Base-by-base conservation (phyloP, 2,797 vertebrate species). In the Aselliscus stoliczkanus region DNA sequence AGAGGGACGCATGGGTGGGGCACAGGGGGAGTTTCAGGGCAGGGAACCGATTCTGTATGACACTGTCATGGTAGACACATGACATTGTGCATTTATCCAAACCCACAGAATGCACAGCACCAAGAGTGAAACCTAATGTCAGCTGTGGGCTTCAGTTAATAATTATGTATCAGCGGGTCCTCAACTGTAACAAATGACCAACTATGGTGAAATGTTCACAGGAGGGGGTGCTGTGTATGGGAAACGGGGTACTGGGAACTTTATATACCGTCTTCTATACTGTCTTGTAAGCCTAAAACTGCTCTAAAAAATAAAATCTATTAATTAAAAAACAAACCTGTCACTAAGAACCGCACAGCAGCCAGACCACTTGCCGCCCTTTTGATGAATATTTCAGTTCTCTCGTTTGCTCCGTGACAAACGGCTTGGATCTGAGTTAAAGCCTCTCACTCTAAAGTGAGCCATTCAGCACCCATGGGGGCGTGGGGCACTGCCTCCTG, bases 321-420 rank as follows among this genome's bases (percentile, higher is more conserved):
- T 20, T 80, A 20, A 94, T 93, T 84, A 76, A 64, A 56, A 86
- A n/a, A 20, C 3, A 60, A 50, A 50, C 76, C 65, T 11, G 34
- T 39, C 79, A 34, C 60, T 44, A 17, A 88, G 58, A 60, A 13
- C 69, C 5, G 0, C 54, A 21, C 9, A 13, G 69, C 2, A 5
- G 81, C 83, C 83, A 8, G 90, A 39, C 88, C 47, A 17, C 83
- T 94, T 12, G 1, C 20, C 20, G 90, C 23, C 25, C 77, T 60
- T 64, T 87, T 97, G 97, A 96, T 95, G 97, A 96, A 93, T 95
- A 95, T 95, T 96, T 97, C 85, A 97, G 95, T 60, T 42, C 65
- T 64, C 87, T 72, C 54, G 7, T 90, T 88, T 95, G 93, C 88
- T 44, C 82, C 56, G 84, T 96, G 90, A 75, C 97, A 93, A 90